These are phyloP conservation scores for Odontothrips loti DNA, from an alignment of 2,888 invertebrate species.

Conservation along the genomic window DNA sequence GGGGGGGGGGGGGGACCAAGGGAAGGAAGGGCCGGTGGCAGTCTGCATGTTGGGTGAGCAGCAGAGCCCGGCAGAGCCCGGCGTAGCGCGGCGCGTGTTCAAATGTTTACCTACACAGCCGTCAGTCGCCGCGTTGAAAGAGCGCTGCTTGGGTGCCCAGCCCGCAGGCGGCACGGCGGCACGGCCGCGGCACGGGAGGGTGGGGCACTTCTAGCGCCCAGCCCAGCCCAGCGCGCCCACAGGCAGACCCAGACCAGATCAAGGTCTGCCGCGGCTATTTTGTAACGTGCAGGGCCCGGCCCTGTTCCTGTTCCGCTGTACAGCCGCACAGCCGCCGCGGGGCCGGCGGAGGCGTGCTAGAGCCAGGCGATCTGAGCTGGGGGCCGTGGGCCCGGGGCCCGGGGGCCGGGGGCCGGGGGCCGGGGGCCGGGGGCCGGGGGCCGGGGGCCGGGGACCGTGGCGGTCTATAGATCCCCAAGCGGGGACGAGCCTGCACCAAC, in stretches of 20 bases:
- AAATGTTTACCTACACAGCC: constrained; percentile 16
- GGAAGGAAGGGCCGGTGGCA: no score
- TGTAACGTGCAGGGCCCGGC: not conserved
- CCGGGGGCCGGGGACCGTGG: no score
- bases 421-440: not conserved
- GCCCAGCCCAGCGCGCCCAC: not conserved
- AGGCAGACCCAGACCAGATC: not conserved
- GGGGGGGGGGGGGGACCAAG: no score
- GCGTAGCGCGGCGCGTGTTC: constrained; percentile 7
- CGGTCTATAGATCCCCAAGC: no score
- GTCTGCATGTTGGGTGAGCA: no score
- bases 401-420: no score
- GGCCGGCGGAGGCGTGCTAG: not conserved
- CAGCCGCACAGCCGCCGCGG: not conserved
- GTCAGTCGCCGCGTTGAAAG: constrained; percentile 6
- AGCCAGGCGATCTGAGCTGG: not conserved
- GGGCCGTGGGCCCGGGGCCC: not conserved
- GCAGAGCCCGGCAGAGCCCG: not conserved
- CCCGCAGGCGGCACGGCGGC: not conserved
- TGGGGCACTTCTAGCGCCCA: not conserved
- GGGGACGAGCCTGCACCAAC: no score
- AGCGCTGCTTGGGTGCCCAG: not conserved
- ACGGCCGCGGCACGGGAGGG: not conserved
- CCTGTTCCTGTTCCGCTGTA: not conserved
- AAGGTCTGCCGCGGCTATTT: constrained; percentile 1